Conservation (phyloP, 2,888 invertebrate species). For the Embidobia sp. region DNA sequence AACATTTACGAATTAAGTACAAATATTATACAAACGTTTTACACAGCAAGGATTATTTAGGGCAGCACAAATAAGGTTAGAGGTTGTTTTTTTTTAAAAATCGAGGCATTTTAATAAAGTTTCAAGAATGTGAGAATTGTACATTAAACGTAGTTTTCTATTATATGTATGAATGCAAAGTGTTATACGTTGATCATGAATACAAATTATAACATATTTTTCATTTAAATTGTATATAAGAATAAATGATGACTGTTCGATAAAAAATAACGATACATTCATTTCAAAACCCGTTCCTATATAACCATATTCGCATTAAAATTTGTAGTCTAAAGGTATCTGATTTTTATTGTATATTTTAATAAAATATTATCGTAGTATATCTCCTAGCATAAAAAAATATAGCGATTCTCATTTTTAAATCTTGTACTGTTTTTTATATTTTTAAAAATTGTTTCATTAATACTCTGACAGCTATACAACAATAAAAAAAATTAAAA, state of each 20-base stretch:
- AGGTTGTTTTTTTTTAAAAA: slow-evolving; percentile 25
- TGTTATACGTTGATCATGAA: slow-evolving; percentile 9
- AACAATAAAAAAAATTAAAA: too few species aligned
- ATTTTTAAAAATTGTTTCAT: too few species aligned
- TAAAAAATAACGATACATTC: not conserved
- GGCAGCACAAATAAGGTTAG: slow-evolving; percentile 24
- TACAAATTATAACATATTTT: slow-evolving; percentile 14
- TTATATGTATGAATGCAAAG: slow-evolving; percentile 34
- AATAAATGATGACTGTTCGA: slow-evolving; percentile 33
- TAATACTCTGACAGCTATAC: too few species aligned
- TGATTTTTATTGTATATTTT: too few species aligned
- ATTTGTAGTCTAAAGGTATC: too few species aligned
- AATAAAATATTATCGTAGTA: too few species aligned
- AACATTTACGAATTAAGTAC: slow-evolving; percentile 24
- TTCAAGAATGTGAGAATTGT: slow-evolving; percentile 30
- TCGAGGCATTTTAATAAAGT: slow-evolving; percentile 40
- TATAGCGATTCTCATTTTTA: too few species aligned
- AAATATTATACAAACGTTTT: slow-evolving; percentile 25
- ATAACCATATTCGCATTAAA: too few species aligned
- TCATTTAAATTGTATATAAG: slow-evolving; percentile 41
- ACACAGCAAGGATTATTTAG: not conserved
- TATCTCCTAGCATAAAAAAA: too few species aligned
- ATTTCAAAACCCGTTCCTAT: not conserved
- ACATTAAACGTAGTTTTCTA: slow-evolving; percentile 36
- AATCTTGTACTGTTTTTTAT: too few species aligned